phyloP scores from a whole-genome alignment of 2,888 invertebrate genomes.

The Phymatocera aterrima region DNA sequence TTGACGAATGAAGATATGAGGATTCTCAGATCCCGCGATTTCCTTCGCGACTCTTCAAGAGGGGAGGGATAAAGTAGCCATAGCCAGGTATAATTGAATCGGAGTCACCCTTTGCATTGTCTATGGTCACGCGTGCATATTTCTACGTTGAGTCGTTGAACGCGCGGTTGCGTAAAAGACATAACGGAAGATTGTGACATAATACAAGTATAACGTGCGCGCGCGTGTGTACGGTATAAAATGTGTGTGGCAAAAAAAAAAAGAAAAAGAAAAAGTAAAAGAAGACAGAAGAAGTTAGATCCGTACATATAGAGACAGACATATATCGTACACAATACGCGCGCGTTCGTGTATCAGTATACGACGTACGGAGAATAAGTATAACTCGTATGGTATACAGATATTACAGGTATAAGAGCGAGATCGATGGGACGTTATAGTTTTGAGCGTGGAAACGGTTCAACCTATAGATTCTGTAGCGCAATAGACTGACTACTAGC shows the following conservation, averaged over 20 bases:
- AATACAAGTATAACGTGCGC: neutral
- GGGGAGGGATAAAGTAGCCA: no score
- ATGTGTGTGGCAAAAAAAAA: no score
- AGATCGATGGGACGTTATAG: neutral
- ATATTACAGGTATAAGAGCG: neutral
- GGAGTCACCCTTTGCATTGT: slow-evolving; percentile 21
- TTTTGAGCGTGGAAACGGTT: slow-evolving; percentile 10
- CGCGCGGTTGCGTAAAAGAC: slow-evolving; percentile 10
- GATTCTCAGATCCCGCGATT: no score
- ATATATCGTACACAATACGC: neutral
- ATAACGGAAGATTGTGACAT: neutral
- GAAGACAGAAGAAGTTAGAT: no score
- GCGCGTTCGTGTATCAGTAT: neutral
- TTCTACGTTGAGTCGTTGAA: slow-evolving; percentile 24
- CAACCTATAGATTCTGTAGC: slow-evolving; percentile 24
- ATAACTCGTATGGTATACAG: neutral
- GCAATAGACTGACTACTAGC: no score
- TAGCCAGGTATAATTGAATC: slow-evolving; percentile 12
- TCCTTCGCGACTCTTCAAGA: no score
- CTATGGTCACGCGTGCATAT: slow-evolving; percentile 34
- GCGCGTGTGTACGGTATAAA: neutral
- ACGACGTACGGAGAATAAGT: neutral
- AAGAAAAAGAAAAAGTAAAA: no score
- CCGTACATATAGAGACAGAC: no score
- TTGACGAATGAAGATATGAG: no score